phyloP scores from a whole-genome alignment of 2,797 vertebrate species.

The Lagodon rhomboides region DNA sequence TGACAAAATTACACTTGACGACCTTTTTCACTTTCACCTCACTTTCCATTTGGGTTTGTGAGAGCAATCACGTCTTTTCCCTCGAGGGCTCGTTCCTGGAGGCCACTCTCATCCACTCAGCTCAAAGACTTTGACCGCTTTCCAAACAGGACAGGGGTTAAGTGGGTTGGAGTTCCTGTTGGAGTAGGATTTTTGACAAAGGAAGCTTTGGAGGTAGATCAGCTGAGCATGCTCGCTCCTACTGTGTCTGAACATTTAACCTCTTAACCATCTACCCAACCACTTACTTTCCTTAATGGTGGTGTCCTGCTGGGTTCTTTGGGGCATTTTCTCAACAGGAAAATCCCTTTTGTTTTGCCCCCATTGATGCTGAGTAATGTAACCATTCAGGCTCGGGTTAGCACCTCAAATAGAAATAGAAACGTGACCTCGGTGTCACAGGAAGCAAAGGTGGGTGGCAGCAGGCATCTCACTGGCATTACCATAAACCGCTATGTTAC shows the following conservation, averaged over 20 bases:
- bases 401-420: constrained; percentile 1
- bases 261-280: not conserved
- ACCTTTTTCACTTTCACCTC: constrained; percentile 3
- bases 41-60: not conserved
- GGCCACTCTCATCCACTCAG: constrained; percentile 34
- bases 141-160: constrained; percentile 48
- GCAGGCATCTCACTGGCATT: not conserved
- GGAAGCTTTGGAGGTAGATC: constrained; percentile 53
- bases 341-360: no score
- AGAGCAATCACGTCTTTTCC: constrained; percentile 23
- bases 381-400: not conserved
- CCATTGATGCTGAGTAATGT: not conserved
- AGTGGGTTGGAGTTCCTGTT: constrained; percentile 49
- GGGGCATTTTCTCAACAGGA: not conserved
- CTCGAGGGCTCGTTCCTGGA: constrained; percentile 21
- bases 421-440: constrained; percentile 7
- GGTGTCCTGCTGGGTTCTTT: not conserved
- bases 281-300: not conserved
- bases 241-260: not conserved
- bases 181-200: constrained; percentile 40
- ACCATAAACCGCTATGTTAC: constrained; percentile 1
- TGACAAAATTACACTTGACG: not conserved
- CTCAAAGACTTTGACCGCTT: constrained; percentile 29
- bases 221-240: not conserved
- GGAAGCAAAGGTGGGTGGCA: not conserved